Conservation (phyloP, 2,113 vertebrate species). For the Acrocephalus arundinaceus region DNA sequence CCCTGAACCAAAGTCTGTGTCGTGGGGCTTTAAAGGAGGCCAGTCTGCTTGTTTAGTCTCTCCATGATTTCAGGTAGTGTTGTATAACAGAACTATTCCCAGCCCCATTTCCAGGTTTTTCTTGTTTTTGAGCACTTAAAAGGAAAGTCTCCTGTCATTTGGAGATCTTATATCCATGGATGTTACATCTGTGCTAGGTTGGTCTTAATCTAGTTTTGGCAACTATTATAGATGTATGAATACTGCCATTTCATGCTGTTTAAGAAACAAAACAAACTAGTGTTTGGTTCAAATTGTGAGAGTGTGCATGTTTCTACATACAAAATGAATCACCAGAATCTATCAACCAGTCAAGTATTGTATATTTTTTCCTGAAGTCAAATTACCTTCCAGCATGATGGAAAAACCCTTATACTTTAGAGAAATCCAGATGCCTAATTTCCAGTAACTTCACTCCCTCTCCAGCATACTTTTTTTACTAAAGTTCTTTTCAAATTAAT, state of each 20-base stretch:
- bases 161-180: background rate
- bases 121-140: background rate
- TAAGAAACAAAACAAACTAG: background rate
- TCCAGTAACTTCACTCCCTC: slow-evolving; percentile 3
- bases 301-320: slow-evolving; percentile 24
- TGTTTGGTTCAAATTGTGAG: background rate
- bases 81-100: background rate
- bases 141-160: background rate
- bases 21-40: accelerated
- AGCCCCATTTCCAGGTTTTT: background rate
- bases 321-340: slow-evolving; percentile 36
- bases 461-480: background rate
- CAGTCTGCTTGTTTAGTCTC: background rate
- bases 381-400: background rate
- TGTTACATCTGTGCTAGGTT: background rate
- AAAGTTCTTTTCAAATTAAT: slow-evolving; percentile 16
- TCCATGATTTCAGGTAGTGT: background rate
- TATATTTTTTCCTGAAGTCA: background rate
- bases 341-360: background rate
- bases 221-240: background rate
- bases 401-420: background rate
- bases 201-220: background rate
- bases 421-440: background rate
- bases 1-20: background rate
- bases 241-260: background rate